A percentile compares a stretch with the other conserved stretches of the same genome.
Conservation (phyloP, 2,888 invertebrate genomes). For the Ariolimax columbianus region DNA sequence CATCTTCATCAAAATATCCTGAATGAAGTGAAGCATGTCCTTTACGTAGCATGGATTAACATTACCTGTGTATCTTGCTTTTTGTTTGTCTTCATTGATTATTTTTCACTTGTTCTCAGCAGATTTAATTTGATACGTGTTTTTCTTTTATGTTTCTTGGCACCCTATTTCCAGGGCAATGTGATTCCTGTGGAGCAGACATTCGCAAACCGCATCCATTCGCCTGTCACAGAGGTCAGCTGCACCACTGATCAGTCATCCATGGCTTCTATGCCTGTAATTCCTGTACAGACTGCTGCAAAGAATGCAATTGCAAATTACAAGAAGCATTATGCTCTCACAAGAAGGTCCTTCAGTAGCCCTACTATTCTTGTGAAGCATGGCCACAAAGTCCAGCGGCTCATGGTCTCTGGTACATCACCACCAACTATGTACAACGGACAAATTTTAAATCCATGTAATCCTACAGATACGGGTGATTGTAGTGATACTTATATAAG, state of each 20-base stretch:
- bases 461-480: constrained; percentile 55
- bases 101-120: too few relatives aligned
- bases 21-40: too few relatives aligned
- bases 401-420: constrained; percentile 69
- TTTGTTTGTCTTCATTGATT: too few relatives aligned
- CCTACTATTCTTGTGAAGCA: constrained; percentile 72
- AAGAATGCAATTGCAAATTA: constrained; percentile 62
- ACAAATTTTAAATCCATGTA: constrained; percentile 45
- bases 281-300: constrained; percentile 59
- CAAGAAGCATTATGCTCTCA: constrained; percentile 61
- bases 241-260: constrained; percentile 58
- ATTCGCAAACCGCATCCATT: constrained; percentile 61
- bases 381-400: constrained; percentile 73
- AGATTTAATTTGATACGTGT: background rate
- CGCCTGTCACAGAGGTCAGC: constrained; percentile 58
- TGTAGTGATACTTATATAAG: constrained; percentile 54
- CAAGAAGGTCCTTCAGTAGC: constrained; percentile 66
- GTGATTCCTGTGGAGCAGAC: constrained; percentile 70
- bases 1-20: too few relatives aligned
- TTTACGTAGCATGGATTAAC: too few relatives aligned
- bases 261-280: constrained; percentile 57
- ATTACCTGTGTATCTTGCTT: too few relatives aligned
- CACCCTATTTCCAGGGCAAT: constrained; percentile 69
- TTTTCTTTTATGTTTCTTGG: background rate
- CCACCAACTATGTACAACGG: constrained; percentile 56